These are phyloP conservation scores for Sebastes variabilis DNA, from an alignment of 2,797 vertebrate species.

Conservation along the genomic window DNA sequence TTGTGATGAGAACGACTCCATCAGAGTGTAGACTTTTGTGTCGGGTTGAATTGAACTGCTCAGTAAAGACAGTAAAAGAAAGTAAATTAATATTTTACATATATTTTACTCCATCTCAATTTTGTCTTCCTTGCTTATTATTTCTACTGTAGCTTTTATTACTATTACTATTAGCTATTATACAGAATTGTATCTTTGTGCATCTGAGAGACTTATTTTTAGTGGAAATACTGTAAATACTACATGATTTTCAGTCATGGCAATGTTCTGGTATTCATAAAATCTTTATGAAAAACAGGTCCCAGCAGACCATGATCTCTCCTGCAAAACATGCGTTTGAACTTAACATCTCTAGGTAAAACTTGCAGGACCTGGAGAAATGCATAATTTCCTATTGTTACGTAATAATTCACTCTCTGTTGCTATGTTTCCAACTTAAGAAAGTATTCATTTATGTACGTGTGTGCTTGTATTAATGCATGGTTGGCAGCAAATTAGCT, in stretches of 20 bases:
- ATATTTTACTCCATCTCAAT: too few species aligned
- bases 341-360: too few species aligned
- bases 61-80: constrained; percentile 7
- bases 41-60: not conserved
- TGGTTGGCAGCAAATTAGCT: not conserved
- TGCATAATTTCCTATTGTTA: too few species aligned
- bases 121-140: not conserved
- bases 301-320: not conserved
- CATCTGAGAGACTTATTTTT: not conserved
- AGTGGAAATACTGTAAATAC: not conserved
- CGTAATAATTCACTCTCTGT: too few species aligned
- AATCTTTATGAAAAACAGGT: too few species aligned
- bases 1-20: constrained; percentile 16
- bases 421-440: too few species aligned
- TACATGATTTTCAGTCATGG: not conserved
- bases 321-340: not conserved
- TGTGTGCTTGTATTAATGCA: too few species aligned
- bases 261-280: not conserved
- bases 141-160: not conserved
- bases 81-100: not conserved
- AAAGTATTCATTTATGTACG: too few species aligned
- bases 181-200: not conserved
- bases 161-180: too few species aligned
- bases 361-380: too few species aligned
- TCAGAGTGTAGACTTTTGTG: not conserved